Evolutionary conservation across 1,140 invertebrate species (phyloP), one percentile per base, ranked within the genome.

Genomic region (Sitobion miscanthi): DNA sequence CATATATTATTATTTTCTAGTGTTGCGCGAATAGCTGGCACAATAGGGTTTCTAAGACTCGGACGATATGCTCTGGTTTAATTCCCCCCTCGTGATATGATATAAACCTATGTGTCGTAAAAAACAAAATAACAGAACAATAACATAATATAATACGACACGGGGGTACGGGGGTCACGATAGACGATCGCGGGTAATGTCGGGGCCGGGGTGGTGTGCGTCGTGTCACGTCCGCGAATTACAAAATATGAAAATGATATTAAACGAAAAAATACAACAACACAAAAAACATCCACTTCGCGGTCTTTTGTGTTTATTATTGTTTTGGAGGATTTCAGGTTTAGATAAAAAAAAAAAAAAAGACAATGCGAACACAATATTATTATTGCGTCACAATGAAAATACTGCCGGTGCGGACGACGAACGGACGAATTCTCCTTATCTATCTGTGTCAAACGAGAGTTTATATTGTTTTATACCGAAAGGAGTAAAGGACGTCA

Each of bases 401-500:
- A 93, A 85, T 42, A 42, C 25, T 38, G 47, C 21, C 20, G 6
- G 35, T 38, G 54, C 9, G 87, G 23, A 54, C n/a, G 5, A 45
- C 25, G 35, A 54, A 85, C 47, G 35, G 42, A 93, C 82, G 45
- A 93, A 93, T 57, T 57, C 42, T 49, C 25, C 77, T 93, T 85
- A 93, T 93, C 91, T 93, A 85, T 42, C 57, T 93, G 54, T 86
- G 91, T 93, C 77, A 69, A 90, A 90, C 20, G 91, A 93, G 82
- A 35, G 52, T 57, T 89, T 38, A 69, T 69, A 69, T 69, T 69
- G 62, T 69, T 69, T 69, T 69, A 49, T 83, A 82, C 42, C 49
- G 25, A 52, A 86, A 93, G 49, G 77, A 93, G 82, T 35, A 52
- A 93, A 93, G 38, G 77, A 93, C 54, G 30, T 86, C 42, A 38